Base-by-base conservation (phyloP, 1,140 invertebrate genomes). In the Dinoponera quadriceps region DNA sequence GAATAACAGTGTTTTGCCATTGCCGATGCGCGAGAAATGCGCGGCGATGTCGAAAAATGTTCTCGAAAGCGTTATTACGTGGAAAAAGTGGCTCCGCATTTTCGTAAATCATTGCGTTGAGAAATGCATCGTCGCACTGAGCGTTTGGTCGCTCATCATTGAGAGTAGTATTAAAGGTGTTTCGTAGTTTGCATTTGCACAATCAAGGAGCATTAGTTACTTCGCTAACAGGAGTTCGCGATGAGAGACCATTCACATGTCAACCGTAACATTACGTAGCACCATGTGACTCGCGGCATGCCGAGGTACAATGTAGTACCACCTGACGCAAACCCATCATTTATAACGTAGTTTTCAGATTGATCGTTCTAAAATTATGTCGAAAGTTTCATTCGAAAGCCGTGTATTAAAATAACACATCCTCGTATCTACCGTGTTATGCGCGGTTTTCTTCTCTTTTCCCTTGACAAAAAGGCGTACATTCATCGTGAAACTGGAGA, bases 291-390 rank as follows among this genome's bases (percentile, higher is more conserved):
- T 80, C 65, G 75, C 65, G 75, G 75, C 65, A 57, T 68, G 75
- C 75, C 75, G 75, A 80, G 78, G 78, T 82, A 82, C 68, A 82
- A 82, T 82, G 78, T 82, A 82, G 78, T 63, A 82, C 66, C 68
- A 82, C 55, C 55, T 82, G 78, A 82, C 69, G 78, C 78, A 82
- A 82, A 82, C 51, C 51, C 75, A 80, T 80, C 75, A 48, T 80
- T 80, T 80, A 80, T 80, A 80, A 80, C 51, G 75, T 78, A 78
- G 75, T 80, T 80, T 80, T 80, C 75, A 57, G 51, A 71, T 80
- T 80, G 71, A 80, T 80, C 75, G 75, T 71, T 71, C 65, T 44
- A 69, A 80, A 80, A 80, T 80, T 80, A 80, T 80, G 65, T 80
- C 51, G 57, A 80, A 80, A 80, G 65, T 80, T 80, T 80, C 63